Base-by-base conservation (phyloP, 1,140 invertebrate genomes). In the Lepidurus arcticus region DNA sequence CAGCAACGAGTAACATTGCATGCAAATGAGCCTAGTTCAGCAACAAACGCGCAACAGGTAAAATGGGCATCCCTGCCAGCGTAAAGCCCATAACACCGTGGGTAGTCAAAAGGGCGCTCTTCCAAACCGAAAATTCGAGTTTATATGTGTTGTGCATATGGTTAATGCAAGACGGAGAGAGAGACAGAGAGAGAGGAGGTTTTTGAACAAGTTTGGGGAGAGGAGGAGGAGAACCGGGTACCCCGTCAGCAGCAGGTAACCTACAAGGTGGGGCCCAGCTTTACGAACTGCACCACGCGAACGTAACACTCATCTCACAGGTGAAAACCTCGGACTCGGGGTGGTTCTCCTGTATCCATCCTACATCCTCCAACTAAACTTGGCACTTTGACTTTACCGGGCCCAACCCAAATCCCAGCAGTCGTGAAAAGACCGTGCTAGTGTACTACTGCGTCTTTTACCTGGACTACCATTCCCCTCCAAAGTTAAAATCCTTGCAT, bases 351-450 rank as follows among this genome's bases (percentile, higher is more conserved):
- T 65, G 16, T 7, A 47, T 47, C 45, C 45, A 34, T 34, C 45
- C 13, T 65, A 21, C 53, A 65, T 65, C 13, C 53, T 65, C 53
- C 53, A 65, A 21, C 21, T n/a, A 65, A 65, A 65, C 53, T 65
- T 65, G 53, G 53, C 53, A 65, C 53, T 65, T 65, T 65, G 53
- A 65, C 53, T 65, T 65, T 65, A n/a, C 21, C 53, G 21, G 53
- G 13, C 53, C 53, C 53, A 65, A 21, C 53, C 53, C 53, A 65
- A 65, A n/a, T 34, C 34, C 53, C 53, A 13, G 53, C 53, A 65
- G 53, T 65, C 53, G 53, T 65, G 53, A 65, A 65, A 65, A n/a
- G 53, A 65, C 53, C 53, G 53, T 65, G 53, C 53, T 65, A 21
- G 53, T 34, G 53, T 21, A 65, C 53, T 65, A 65, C 53, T 65